Base-by-base conservation (phyloP, 2,888 invertebrate genomes). In the Gisinianus flammeolus region DNA sequence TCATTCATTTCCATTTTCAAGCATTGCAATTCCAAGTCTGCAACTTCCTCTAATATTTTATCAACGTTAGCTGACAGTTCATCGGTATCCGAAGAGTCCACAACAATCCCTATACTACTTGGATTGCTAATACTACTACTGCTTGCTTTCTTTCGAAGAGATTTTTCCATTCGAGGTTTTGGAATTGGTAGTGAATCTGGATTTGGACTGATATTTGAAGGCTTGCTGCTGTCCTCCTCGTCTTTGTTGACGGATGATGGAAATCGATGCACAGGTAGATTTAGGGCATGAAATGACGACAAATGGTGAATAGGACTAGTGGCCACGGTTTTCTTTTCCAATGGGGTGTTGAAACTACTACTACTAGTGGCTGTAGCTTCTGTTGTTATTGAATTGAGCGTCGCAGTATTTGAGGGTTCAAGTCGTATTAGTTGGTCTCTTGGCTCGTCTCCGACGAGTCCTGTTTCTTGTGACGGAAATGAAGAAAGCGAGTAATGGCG, bases 11-110 rank as follows among this genome's bases (percentile, higher is more conserved):
- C 69, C 69, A 62, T 69, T 35, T 52, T 78, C 52, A 69, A 62
- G 31, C 64, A 79, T 79, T 72, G 76, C 73, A 71, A 80, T 44
- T 80, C 82, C 26, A 83, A 72, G 30, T 70, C 81, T 22, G 80
- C 79, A 69, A 83, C 80, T 73, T 81, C 81, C 64, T 83, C 83
- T 44, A 83, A 58, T 54, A 83, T 83, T n/a, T 71, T 73, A 54
- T 83, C 83, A 58, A 83, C 79, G 62, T 81, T 82, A 31, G 77
- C 80, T 56, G 83, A 83, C 3, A 83, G 73, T 54, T 83, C 83
- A 71, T 83, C 83, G 19, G 77, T 78, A 70, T 76, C 75, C 12
- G 30, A 26, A 33, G 56, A 56, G 56, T 56, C 56, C 56, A 44
- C 8, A n/a, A n/a, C n/a, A n/a, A n/a, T n/a, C n/a, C n/a, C n/a